These are phyloP conservation scores for Eremobia ochroleuca DNA, from an alignment of 2,888 invertebrate species.

Conservation along the genomic window DNA sequence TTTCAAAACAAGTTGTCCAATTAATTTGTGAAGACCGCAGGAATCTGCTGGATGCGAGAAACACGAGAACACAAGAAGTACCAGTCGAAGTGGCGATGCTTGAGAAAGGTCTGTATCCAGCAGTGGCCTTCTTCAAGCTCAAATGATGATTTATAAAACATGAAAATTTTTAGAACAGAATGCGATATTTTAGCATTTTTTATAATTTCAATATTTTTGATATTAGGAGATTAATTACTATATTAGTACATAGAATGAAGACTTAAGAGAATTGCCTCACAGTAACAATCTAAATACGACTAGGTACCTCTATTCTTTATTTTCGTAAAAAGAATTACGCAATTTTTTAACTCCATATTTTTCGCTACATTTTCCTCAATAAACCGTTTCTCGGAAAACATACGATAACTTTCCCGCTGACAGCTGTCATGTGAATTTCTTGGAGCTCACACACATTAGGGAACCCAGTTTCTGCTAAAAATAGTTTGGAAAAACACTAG, in stretches of 20 bases:
- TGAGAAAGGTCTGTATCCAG: too few relatives aligned
- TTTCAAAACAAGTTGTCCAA: not conserved
- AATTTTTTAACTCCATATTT: not conserved
- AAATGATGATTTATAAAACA: not conserved
- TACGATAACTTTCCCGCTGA: slow-evolving; percentile 15
- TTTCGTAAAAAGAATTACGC: not conserved
- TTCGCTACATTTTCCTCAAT: not conserved
- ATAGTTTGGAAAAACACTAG: not conserved
- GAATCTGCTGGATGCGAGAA: not conserved
- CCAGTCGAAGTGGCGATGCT: not conserved
- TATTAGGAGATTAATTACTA: not conserved
- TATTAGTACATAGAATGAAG: too few relatives aligned
- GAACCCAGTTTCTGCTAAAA: not conserved
- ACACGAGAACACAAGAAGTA: too few relatives aligned
- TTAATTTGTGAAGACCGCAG: not conserved
- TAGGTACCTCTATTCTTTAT: too few relatives aligned
- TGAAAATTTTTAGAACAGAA: not conserved
- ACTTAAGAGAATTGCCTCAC: not conserved
- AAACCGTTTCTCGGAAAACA: slow-evolving; percentile 13
- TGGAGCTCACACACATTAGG: too few relatives aligned
- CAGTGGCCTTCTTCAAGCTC: too few relatives aligned
- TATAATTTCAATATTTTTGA: too few relatives aligned
- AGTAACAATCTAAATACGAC: not conserved
- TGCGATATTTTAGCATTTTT: not conserved
- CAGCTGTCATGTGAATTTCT: slow-evolving; percentile 18